Conservation (phyloP, 2,888 invertebrate species). For the Quadriops clusia region DNA sequence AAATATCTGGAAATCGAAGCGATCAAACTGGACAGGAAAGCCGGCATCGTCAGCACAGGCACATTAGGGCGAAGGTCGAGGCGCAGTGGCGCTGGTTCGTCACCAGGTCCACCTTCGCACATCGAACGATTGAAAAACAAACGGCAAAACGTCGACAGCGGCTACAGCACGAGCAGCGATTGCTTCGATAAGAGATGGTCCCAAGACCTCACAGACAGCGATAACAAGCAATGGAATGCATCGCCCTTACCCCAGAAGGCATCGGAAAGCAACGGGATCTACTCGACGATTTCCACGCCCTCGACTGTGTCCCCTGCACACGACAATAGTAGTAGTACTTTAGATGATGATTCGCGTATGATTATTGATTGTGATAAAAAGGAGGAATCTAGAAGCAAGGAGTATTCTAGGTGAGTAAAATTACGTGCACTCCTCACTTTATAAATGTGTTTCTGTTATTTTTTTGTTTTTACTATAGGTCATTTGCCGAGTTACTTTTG, state of each 20-base stretch:
- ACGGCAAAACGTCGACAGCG: constrained; percentile 75
- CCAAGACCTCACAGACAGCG: constrained; percentile 44
- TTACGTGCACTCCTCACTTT: constrained; percentile 1
- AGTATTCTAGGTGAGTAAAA: not conserved
- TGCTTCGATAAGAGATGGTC: constrained; percentile 74
- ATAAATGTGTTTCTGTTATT: constrained; percentile 3
- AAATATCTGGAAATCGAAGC: constrained; percentile 88
- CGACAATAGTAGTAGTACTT: constrained; percentile 23
- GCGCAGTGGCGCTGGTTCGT: constrained; percentile 38
- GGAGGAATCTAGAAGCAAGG: constrained; percentile 18
- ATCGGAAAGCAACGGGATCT: constrained; percentile 27
- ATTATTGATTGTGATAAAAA: constrained; percentile 25
- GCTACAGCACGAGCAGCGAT: constrained; percentile 78
- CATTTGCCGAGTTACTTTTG: no score
- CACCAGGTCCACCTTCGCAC: constrained; percentile 24
- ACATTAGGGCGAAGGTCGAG: constrained; percentile 42
- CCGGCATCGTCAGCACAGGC: constrained; percentile 36
- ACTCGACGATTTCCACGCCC: constrained; percentile 40
- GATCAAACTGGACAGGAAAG: constrained; percentile 50
- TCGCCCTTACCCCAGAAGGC: constrained; percentile 27
- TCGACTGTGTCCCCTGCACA: constrained; percentile 48
- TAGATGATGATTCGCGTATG: constrained; percentile 27
- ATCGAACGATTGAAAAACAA: constrained; percentile 41
- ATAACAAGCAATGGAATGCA: constrained; percentile 31
- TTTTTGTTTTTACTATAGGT: no score